These are phyloP conservation scores for Parnassius apollo DNA, from an alignment of 2,888 invertebrate species.

Conservation along the genomic window DNA sequence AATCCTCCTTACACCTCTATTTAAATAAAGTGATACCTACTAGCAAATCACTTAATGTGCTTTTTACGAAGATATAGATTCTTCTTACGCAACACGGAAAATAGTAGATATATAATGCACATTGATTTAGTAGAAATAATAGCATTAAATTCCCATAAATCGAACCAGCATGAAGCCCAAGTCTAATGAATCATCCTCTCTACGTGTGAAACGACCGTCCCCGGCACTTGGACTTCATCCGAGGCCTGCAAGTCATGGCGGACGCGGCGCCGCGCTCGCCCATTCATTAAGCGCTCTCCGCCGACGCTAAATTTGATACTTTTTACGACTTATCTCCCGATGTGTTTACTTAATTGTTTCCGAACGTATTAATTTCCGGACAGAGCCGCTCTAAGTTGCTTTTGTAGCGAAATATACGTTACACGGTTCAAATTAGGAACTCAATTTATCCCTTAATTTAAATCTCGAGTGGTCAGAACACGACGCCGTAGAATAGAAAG, in stretches of 20 bases:
- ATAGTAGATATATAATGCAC: no score
- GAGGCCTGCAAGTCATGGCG: conserved; percentile 69
- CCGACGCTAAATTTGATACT: conserved; percentile 57
- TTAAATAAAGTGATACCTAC: no score
- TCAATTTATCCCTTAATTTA: no score
- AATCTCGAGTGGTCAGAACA: no score
- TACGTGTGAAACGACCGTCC: conserved; percentile 39
- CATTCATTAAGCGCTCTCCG: conserved; percentile 66
- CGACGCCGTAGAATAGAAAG: no score
- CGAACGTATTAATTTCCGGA: conserved; percentile 25
- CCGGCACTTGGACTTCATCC: conserved; percentile 34
- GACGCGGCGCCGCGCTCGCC: conserved; percentile 56
- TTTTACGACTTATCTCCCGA: conserved; percentile 40
- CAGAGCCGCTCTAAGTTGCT: conserved; percentile 8
- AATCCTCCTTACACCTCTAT: no score
- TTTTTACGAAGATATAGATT: no score
- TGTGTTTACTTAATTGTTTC: conserved; percentile 40
- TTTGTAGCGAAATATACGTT: not conserved
- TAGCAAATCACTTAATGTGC: no score
- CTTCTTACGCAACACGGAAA: no score
- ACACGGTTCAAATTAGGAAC: no score
- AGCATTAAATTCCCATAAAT: not conserved
- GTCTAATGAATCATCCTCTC: conserved; percentile 13
- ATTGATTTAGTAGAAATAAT: no score
- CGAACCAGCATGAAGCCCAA: not conserved